Conservation (phyloP, 2,888 invertebrate genomes). For the Acrobasis repandana region DNA sequence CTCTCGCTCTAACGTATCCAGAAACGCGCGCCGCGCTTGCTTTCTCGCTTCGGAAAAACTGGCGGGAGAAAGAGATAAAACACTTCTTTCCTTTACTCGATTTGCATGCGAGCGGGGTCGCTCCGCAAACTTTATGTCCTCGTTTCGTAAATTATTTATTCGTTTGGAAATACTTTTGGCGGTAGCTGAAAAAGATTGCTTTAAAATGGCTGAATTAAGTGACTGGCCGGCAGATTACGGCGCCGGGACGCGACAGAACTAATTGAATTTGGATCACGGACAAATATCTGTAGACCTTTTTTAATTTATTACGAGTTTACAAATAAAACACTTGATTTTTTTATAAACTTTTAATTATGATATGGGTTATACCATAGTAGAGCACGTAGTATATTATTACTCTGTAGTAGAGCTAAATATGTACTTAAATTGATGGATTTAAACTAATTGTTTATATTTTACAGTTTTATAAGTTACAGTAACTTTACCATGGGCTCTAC, state of each 20-base stretch:
- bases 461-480: no score
- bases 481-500: no score
- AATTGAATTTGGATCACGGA: slow-evolving; percentile 52
- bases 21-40: slow-evolving; percentile 40
- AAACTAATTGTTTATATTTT: no score
- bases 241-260: slow-evolving; percentile 49
- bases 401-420: no score
- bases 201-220: slow-evolving; percentile 71
- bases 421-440: no score
- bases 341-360: no score
- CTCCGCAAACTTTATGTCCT: slow-evolving; percentile 81
- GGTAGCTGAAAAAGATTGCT: slow-evolving; percentile 74
- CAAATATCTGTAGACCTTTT: not conserved
- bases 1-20: slow-evolving; percentile 58
- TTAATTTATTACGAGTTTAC: not conserved
- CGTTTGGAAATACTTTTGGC: slow-evolving; percentile 81
- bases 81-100: slow-evolving; percentile 79
- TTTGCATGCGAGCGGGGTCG: slow-evolving; percentile 80
- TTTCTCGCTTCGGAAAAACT: slow-evolving; percentile 40
- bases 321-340: not conserved
- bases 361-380: no score
- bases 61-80: slow-evolving; percentile 67
- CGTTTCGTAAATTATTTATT: slow-evolving; percentile 81
- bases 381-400: no score
- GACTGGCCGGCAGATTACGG: slow-evolving; percentile 65